These are phyloP conservation scores for Potamarius usumacintae DNA, from an alignment of 2,113 vertebrate genomes.

Conservation along the genomic window DNA sequence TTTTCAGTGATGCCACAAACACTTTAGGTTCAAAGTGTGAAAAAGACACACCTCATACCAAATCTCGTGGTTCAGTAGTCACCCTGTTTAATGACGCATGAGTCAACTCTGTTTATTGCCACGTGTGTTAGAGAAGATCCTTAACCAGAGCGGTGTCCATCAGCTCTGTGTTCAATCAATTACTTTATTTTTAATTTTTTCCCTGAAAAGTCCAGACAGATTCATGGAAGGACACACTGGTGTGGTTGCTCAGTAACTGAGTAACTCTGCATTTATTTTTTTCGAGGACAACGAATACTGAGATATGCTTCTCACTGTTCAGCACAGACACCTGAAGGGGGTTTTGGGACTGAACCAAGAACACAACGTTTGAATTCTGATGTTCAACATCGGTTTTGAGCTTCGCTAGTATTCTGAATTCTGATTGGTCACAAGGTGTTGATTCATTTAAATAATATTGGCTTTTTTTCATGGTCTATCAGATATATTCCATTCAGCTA, in stretches of 20 bases:
- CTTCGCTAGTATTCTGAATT: not conserved
- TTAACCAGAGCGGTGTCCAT: not conserved
- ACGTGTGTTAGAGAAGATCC: not conserved
- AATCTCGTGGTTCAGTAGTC: not conserved
- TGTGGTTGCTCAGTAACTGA: not conserved
- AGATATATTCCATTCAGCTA: too few relatives aligned
- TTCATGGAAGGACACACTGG: not conserved
- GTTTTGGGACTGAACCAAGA: not conserved
- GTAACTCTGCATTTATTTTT: not conserved
- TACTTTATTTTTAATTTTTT: not conserved
- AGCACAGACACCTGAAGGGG: not conserved
- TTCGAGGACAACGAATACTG: not conserved
- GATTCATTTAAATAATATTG: not conserved
- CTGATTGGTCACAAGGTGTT: not conserved
- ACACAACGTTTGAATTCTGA: not conserved
- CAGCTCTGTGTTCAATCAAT: not conserved
- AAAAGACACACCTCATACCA: not conserved
- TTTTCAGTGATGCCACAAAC: too few relatives aligned
- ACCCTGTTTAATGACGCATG: not conserved
- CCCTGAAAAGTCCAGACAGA: not conserved
- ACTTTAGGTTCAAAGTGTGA: not conserved
- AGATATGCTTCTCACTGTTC: not conserved
- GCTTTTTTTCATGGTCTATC: too few relatives aligned
- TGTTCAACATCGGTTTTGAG: not conserved
- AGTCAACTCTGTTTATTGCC: not conserved